Conservation (phyloP, 2,113 vertebrate species). For the Sitta europaea region DNA sequence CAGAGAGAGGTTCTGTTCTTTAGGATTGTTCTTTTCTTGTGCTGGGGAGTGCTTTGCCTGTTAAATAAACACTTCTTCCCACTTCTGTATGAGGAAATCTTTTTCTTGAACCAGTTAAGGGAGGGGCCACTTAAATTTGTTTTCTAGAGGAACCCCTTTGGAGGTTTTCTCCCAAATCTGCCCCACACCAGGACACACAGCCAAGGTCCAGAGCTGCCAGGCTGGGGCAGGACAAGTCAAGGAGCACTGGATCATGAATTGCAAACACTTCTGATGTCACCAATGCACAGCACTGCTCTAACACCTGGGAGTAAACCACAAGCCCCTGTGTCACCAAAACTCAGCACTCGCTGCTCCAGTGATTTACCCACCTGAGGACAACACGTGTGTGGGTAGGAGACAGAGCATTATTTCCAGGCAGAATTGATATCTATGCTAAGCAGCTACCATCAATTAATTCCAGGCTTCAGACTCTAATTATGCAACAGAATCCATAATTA, state of each 20-base stretch:
- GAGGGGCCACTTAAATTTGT: too few species aligned
- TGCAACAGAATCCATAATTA: background rate
- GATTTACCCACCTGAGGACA: background rate
- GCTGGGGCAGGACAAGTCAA: background rate
- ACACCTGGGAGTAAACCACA: background rate
- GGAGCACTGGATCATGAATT: background rate
- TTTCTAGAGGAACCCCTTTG: too few species aligned
- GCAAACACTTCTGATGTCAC: background rate
- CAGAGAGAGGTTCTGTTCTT: too few species aligned
- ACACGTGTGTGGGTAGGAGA: background rate
- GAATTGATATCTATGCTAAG: background rate
- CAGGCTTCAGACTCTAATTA: background rate
- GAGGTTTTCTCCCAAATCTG: too few species aligned
- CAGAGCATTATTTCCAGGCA: background rate
- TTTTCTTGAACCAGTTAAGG: too few species aligned
- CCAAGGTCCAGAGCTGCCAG: rapidly evolving
- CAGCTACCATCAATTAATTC: background rate
- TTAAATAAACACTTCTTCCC: too few species aligned
- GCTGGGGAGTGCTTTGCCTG: too few species aligned
- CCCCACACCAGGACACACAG: too few species aligned
- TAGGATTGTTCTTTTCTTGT: too few species aligned
- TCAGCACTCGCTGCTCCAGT: rapidly evolving
- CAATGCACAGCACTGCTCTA: background rate
- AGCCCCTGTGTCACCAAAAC: background rate
- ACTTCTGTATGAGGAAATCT: too few species aligned